Conservation (phyloP, 2,113 vertebrate species). For the Calidris pygmaea region DNA sequence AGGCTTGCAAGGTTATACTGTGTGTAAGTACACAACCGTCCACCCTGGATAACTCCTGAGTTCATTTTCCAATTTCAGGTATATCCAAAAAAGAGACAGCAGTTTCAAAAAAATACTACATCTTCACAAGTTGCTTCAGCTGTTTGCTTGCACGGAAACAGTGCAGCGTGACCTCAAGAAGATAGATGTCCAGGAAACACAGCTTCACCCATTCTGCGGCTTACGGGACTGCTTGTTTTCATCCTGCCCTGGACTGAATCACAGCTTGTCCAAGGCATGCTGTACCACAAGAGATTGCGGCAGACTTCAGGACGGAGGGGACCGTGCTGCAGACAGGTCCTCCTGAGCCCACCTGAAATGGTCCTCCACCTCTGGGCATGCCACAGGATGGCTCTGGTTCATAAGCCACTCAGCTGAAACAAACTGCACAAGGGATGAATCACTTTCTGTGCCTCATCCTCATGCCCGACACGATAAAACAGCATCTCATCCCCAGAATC, state of each 20-base stretch:
- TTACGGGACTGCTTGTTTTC: not conserved
- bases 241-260: not conserved
- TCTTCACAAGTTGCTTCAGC: not conserved
- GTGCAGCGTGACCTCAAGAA: not conserved
- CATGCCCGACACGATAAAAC: fast-evolving
- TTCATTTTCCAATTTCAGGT: not conserved
- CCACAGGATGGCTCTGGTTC: not conserved
- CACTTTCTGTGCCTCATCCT: not conserved
- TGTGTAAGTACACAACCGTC: not conserved
- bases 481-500: not conserved
- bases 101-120: not conserved
- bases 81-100: not conserved
- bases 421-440: not conserved
- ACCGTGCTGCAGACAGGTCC: fast-evolving
- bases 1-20: not conserved
- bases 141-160: not conserved
- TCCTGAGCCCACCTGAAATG: not conserved
- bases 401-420: not conserved
- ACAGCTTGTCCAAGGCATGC: not conserved
- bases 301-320: fast-evolving
- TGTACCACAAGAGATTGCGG: not conserved
- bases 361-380: not conserved
- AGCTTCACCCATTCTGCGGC: not conserved
- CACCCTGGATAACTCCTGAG: not conserved
- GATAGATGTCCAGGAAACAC: not conserved